Base-by-base conservation (phyloP, 2,888 invertebrate species). In the Clanis bilineata region DNA sequence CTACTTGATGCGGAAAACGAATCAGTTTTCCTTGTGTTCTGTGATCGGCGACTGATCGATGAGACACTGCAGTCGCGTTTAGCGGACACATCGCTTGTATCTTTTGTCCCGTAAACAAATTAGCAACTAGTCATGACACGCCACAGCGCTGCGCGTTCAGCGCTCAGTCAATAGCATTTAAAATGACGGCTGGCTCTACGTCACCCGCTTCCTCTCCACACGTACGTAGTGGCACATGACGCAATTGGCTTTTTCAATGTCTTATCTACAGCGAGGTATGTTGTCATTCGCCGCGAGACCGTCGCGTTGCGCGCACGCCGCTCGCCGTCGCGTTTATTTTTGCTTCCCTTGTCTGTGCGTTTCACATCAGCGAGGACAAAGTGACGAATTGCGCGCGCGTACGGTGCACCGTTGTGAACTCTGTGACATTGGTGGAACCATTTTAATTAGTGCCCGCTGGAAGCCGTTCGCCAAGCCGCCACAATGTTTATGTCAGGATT, bases 241-340 rank as follows among this genome's bases (percentile, higher is more conserved):
- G 91, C 91, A 91, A 90, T 90, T 90, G 89, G 88, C 88, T 89
- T 90, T 91, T 91, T 91, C 91, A 91, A 91, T 90, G 91, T 90
- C 91, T 91, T 91, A 91, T 90, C 90, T 90, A 85, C 86, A 80
- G 82, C 79, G 86, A 86, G 84, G 86, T 86, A 83, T 88, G 89
- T 88, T 89, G 90, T 90, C 91, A 90, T 85, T 91, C 90, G 85
- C 71, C 83, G 86, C 85, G 89, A 82, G 87, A 76, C 72, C 85
- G 84, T 72, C 76, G 86, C 79, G 86, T 77, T 88, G 90, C 88
- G 90, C 89, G 80, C 88, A 86, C 90, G 82, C 80, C 73, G 76
- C 76, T 77, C 78, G 69, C 74, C 69, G 70, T 67, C 72, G 70
- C 70, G 70, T 81, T 79, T 85, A 84, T 84, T 87, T 86, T 85